Evolutionary conservation across 2,888 invertebrate genomes (phyloP), one percentile per base, ranked within the genome.

Genomic region (Gandaritis pyraliata): DNA sequence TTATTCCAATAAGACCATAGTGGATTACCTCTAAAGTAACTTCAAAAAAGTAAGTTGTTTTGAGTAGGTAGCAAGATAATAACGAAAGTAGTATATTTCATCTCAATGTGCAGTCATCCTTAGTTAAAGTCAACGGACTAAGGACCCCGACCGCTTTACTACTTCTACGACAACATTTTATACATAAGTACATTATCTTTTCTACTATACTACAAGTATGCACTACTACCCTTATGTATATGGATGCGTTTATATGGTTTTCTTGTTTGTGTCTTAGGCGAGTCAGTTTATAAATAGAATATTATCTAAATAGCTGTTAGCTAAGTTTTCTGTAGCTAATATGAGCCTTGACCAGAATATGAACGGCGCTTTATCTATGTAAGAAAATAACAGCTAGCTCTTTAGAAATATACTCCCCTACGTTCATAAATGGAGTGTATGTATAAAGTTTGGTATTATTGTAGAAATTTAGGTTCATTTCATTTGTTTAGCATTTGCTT

Each of bases 81-180:
- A n/a, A n/a, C n/a, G n/a, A n/a, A n/a, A n/a, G n/a, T n/a, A n/a
- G n/a, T n/a, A n/a, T n/a, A n/a, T n/a, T 39, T 10, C 29, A 39
- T 49, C 18, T 33, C 16, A 23, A 38, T 29, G 18, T 23, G 43
- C 13, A 33, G n/a, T 43, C 11, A 55, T 63, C 50, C 38, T 47
- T 51, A 57, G 50, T 41, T 49, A 62, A 70, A 72, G 80, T 80
- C 80, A 81, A 82, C 58, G 80, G 73, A 71, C 82, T 71, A 55
- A 58, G 52, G 69, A 58, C 75, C 74, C 73, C 76, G 72, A 74
- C 71, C 75, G 74, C 73, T 66, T 71, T 75, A 71, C 69, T 67
- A 63, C 69, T 70, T 70, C 43, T 43, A 23, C 23, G 23, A 23
- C 23, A 23, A 23, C 23, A 23, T 23, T 5, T 23, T 23, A 23